phyloP scores from a whole-genome alignment of 2,888 invertebrate genomes.

The Branchipolynoe longqiensis region DNA sequence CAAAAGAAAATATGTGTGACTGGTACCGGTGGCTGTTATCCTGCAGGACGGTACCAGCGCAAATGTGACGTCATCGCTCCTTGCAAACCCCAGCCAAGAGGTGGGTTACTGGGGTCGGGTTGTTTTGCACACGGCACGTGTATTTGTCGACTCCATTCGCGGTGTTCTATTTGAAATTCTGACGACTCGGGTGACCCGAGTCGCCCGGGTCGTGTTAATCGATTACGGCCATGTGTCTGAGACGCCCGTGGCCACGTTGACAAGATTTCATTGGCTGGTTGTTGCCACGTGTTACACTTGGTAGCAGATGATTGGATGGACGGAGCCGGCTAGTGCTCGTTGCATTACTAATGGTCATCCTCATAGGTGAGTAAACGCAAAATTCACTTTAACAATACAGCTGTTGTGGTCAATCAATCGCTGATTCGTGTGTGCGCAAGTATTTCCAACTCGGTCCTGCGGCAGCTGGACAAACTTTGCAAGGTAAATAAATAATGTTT shows the following conservation, averaged over 20 bases:
- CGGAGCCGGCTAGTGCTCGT: neutral
- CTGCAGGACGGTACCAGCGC: too few species aligned
- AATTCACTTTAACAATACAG: conserved; percentile 49
- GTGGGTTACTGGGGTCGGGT: too few species aligned
- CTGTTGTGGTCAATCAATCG: conserved; percentile 42
- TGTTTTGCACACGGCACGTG: too few species aligned
- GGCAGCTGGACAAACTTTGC: conserved; percentile 22
- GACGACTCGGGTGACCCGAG: too few species aligned
- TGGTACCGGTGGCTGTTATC: too few species aligned
- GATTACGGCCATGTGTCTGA: too few species aligned
- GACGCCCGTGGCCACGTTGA: conserved; percentile 57
- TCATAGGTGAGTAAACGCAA: conserved; percentile 36
- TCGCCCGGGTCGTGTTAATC: too few species aligned
- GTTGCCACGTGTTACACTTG: conserved; percentile 15
- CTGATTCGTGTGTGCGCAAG: neutral
- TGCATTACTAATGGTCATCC: neutral
- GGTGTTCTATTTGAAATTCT: too few species aligned
- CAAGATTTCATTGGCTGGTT: conserved; percentile 50
- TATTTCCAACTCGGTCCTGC: neutral
- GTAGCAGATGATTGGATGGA: conserved; percentile 5
- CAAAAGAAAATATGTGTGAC: too few species aligned
- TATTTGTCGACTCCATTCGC: too few species aligned
- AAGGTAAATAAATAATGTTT: conserved; percentile 25
- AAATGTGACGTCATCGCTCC: too few species aligned
- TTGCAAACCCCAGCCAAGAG: too few species aligned